Conservation (phyloP, 2,113 vertebrate genomes). For the Zosterops borbonicus region DNA sequence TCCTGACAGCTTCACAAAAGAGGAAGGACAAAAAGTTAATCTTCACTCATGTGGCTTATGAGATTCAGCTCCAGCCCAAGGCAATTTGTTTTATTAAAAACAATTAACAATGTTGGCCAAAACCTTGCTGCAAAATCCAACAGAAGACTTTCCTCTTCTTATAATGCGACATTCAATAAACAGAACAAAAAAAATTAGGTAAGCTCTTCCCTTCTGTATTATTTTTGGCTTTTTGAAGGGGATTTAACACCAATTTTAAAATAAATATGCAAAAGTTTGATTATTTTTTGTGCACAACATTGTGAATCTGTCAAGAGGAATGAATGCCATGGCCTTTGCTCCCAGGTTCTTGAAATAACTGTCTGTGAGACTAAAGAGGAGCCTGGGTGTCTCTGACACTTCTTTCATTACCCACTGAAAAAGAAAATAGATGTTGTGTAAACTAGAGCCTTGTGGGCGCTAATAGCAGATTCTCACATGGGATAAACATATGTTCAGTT, state of each 20-base stretch:
- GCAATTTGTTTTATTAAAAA: neutral
- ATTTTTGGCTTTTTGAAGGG: neutral
- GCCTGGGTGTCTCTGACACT: neutral
- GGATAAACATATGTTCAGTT: conserved; percentile 57
- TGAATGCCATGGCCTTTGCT: neutral
- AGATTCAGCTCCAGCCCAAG: neutral
- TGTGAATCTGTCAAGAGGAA: neutral
- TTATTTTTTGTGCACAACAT: neutral
- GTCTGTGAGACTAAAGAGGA: neutral
- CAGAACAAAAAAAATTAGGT: neutral
- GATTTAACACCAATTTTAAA: neutral
- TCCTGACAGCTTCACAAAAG: neutral
- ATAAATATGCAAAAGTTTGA: neutral
- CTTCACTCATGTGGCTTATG: neutral
- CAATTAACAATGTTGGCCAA: neutral
- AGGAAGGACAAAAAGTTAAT: neutral
- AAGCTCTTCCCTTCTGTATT: neutral
- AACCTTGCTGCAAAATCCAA: neutral
- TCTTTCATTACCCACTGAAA: conserved; percentile 8
- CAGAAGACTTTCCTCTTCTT: neutral
- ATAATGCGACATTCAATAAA: neutral
- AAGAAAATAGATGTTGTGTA: conserved; percentile 59
- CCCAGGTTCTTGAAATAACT: neutral
- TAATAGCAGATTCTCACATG: conserved; percentile 64
- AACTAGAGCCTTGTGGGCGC: conserved; percentile 42